Evolutionary conservation across 2,888 invertebrate genomes (phyloP), one percentile per base, ranked within the genome.

Genomic region (Brenthis daphne): DNA sequence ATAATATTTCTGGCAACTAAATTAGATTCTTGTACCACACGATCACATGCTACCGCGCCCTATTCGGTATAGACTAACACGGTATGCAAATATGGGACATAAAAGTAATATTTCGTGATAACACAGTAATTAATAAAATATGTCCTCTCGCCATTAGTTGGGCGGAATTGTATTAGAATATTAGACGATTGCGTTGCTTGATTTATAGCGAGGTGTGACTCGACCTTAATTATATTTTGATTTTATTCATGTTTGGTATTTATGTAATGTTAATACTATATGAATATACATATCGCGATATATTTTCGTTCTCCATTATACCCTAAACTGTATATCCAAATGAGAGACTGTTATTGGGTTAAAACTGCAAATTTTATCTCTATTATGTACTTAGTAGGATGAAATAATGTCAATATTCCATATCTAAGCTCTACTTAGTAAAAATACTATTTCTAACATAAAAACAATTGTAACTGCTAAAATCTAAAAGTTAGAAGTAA

Each of bases 31-130:
- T 75, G 48, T 6, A 54, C 70, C 76, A 73, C 64, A 14, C 67
- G 77, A 84, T 87, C 86, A 86, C 90, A 88, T 86, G 89, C 82
- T 71, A 75, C 84, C 91, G 77, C 90, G 71, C 91, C 92, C 82
- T 78, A 80, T 81, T 82, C 78, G 82, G 83, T 86, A 87, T 86
- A 87, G 85, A 82, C 83, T 79, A 84, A 84, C 88, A 88, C 88
- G 87, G 87, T 91, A 92, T 92, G 92, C 92, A 91, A 92, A 92
- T 92, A 91, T 87, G 85, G 82, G 80, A 86, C 88, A 89, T 90
- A 90, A 90, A 89, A 83, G 88, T 89, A 89, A 90, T 91, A 91
- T 90, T 87, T 90, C 90, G 90, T 92, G 90, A 90, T 92, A 90
- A 83, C 85, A 79, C 76, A 75, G 90, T 92, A 91, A 92, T 92